Percentiles rank a stretch among this genome's conserved stretches.
Evolutionary conservation across 2,797 vertebrate species (phyloP).

Genomic region (Sebastes jordani): DNA sequence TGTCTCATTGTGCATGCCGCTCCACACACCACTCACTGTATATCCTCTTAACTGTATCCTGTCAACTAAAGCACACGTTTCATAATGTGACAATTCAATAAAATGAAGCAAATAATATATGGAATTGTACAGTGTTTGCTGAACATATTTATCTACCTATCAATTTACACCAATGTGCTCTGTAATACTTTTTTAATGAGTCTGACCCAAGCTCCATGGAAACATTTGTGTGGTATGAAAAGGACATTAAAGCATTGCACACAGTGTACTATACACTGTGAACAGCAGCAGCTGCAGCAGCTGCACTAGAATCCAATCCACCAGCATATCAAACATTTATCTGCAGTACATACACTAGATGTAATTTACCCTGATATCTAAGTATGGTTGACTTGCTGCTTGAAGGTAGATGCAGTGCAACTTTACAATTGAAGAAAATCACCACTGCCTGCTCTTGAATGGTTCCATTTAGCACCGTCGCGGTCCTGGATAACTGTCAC

Average conservation of each 20-base stretch:
- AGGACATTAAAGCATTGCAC: conserved; percentile 4
- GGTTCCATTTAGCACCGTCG: neutral
- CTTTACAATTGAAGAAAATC: neutral
- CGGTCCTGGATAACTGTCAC: neutral
- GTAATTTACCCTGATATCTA: neutral
- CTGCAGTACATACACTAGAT: neutral
- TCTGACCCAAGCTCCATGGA: neutral
- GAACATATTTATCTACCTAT: neutral
- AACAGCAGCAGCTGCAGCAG: neutral
- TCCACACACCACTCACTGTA: neutral
- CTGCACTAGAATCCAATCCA: neutral
- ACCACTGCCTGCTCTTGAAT: neutral
- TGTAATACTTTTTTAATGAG: conserved; percentile 2
- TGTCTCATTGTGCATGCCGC: neutral
- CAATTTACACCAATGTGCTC: neutral
- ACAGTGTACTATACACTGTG: neutral
- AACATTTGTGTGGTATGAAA: neutral
- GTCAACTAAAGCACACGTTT: neutral
- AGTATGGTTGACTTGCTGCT: neutral
- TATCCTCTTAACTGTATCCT: neutral
- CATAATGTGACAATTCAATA: neutral
- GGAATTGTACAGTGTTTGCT: neutral
- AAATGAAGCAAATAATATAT: neutral
- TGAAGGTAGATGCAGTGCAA: neutral
- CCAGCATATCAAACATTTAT: neutral